phyloP scores from a whole-genome alignment of 2,113 vertebrate genomes.

The Gymnarchus niloticus region DNA sequence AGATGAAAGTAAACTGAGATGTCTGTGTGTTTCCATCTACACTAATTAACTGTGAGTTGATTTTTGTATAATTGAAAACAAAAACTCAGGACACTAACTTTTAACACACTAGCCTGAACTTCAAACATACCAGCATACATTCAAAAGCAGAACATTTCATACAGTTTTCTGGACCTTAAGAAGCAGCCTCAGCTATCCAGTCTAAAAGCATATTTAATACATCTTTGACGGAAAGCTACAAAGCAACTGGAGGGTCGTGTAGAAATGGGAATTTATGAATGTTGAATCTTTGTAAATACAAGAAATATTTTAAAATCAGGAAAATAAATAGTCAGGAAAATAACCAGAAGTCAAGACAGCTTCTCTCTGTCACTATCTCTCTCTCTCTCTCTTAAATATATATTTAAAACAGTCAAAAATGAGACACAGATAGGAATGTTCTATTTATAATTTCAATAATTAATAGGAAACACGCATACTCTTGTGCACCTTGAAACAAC shows the following conservation, averaged over 20 bases:
- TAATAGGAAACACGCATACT: background rate
- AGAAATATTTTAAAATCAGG: background rate
- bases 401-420: background rate
- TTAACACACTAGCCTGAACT: background rate
- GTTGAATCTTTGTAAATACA: background rate
- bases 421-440: background rate
- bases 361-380: too few relatives aligned
- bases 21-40: slow-evolving; percentile 52
- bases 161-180: background rate
- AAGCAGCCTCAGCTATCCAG: background rate
- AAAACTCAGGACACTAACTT: background rate
- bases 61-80: slow-evolving; percentile 4
- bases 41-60: background rate
- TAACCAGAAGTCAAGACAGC: too few relatives aligned
- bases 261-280: background rate
- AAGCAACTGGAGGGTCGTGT: background rate
- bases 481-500: slow-evolving; percentile 7
- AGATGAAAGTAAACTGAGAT: slow-evolving; percentile 67
- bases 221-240: background rate
- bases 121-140: background rate
- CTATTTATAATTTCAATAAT: slow-evolving; percentile 9
- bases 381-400: background rate
- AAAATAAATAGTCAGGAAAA: background rate
- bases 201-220: background rate
- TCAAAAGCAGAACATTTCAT: background rate